These are phyloP conservation scores for Hypolimnas misippus DNA, from an alignment of 2,888 invertebrate species.

Conservation along the genomic window DNA sequence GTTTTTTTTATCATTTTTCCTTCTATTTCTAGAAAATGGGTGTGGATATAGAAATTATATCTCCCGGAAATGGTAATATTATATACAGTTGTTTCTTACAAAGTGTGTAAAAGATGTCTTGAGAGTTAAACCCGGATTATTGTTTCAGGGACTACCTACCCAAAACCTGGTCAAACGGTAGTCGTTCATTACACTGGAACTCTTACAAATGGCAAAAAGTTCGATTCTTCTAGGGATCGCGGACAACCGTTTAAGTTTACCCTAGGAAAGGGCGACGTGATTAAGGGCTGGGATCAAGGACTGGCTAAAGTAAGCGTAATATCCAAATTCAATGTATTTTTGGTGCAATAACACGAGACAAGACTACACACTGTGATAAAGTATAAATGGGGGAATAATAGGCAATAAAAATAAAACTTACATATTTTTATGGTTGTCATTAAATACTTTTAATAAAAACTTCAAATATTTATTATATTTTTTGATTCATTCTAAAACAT, in stretches of 20 bases:
- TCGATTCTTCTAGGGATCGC: conserved; percentile 98
- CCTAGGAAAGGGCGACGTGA: conserved; percentile 98
- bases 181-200: conserved; percentile 98
- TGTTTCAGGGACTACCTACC: conserved; percentile 92
- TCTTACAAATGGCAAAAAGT: conserved; percentile 93
- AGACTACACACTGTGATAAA: no score
- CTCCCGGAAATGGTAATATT: conserved; percentile 69
- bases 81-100: not conserved
- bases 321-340: not conserved
- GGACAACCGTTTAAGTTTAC: conserved; percentile 97
- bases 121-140: not conserved
- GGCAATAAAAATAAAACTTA: no score
- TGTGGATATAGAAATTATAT: conserved; percentile 72
- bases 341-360: not conserved
- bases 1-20: conserved; percentile 11
- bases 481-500: no score
- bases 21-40: conserved; percentile 57
- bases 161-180: conserved; percentile 97
- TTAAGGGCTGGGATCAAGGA: conserved; percentile 98
- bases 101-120: not conserved
- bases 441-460: no score
- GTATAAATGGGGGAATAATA: no score
- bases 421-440: no score
- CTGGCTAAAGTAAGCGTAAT: conserved; percentile 89
- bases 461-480: no score